A percentile compares a stretch with the other conserved stretches of the same genome.
These are phyloP conservation scores for Henricia sp. DNA, from an alignment of 53 echinoderm and acorn worm genomes.

Conservation along the genomic window DNA sequence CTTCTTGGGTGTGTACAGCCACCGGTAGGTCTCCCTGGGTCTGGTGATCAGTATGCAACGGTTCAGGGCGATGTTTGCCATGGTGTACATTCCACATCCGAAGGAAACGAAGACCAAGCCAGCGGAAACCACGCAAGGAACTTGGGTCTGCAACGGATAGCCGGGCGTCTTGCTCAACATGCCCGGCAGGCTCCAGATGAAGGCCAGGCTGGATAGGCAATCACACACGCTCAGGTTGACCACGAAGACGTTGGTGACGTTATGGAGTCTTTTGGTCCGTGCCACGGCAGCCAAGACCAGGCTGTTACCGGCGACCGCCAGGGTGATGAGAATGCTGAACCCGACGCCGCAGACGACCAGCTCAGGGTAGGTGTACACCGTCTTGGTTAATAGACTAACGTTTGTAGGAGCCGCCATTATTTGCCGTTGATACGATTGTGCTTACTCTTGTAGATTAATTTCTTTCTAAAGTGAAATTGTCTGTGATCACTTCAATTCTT, in stretches of 20 bases:
- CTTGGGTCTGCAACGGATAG: conserved; percentile 8
- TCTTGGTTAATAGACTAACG: neutral
- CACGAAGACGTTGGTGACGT: conserved; percentile 43
- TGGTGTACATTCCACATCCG: conserved; percentile 13
- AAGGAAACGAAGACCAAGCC: neutral
- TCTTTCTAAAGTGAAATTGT: too few relatives aligned
- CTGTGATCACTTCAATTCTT: too few relatives aligned
- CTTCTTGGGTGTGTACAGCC: conserved; percentile 44
- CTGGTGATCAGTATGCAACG: conserved; percentile 26
- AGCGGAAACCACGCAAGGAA: conserved; percentile 1
- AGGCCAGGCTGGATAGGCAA: conserved; percentile 1
- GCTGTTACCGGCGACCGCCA: conserved; percentile 16
- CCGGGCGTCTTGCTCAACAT: conserved; percentile 32
- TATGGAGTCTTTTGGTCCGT: conserved; percentile 19
- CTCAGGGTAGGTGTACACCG: conserved; percentile 21
- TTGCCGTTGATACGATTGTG: neutral
- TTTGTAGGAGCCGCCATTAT: neutral
- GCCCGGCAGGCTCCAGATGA: conserved; percentile 37
- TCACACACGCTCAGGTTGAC: conserved; percentile 35
- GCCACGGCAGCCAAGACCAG: conserved; percentile 46
- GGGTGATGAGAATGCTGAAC: neutral
- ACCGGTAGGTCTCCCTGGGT: neutral
- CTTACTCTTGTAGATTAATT: too few relatives aligned
- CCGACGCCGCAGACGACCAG: conserved; percentile 5
- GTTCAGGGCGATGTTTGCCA: conserved; percentile 46